Conservation (phyloP, 2,113 vertebrate genomes). For the Gavia stellata region DNA sequence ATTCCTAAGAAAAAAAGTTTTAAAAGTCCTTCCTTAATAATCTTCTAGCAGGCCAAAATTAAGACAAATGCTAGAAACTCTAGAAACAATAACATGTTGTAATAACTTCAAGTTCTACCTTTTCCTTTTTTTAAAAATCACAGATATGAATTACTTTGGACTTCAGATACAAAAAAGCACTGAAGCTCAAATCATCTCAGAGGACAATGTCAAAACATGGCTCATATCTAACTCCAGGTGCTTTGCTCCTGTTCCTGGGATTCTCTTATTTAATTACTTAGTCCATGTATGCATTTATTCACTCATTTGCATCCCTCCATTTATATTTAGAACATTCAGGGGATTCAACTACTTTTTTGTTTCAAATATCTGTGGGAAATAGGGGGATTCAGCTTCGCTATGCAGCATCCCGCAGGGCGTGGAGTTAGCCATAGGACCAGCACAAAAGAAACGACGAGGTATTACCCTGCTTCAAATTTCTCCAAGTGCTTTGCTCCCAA, state of each 20-base stretch:
- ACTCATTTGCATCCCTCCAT: conserved; percentile 27
- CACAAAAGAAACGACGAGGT: not conserved
- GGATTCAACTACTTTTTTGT: not conserved
- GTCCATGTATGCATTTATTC: conserved; percentile 36
- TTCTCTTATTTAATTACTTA: conserved; percentile 42
- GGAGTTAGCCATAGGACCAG: not conserved
- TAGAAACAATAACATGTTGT: not conserved
- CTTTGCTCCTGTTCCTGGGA: conserved; percentile 13
- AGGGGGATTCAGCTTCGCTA: not conserved
- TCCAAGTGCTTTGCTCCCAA: not conserved
- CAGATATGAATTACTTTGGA: not conserved
- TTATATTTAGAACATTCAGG: not conserved
- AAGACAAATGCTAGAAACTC: not conserved
- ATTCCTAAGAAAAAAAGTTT: not conserved
- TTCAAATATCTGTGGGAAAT: not conserved
- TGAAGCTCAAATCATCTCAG: conserved; percentile 4
- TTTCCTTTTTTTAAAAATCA: not conserved
- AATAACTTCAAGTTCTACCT: not conserved
- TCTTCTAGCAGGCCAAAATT: not conserved
- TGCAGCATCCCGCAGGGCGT: not conserved
- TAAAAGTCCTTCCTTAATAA: not conserved
- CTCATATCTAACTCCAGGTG: conserved; percentile 36
- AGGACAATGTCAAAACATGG: conserved; percentile 20
- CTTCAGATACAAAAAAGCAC: conserved; percentile 26
- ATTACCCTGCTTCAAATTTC: not conserved